These are phyloP conservation scores for Gadopsis bispinosus DNA, from an alignment of 2,797 vertebrate genomes.

Conservation along the genomic window DNA sequence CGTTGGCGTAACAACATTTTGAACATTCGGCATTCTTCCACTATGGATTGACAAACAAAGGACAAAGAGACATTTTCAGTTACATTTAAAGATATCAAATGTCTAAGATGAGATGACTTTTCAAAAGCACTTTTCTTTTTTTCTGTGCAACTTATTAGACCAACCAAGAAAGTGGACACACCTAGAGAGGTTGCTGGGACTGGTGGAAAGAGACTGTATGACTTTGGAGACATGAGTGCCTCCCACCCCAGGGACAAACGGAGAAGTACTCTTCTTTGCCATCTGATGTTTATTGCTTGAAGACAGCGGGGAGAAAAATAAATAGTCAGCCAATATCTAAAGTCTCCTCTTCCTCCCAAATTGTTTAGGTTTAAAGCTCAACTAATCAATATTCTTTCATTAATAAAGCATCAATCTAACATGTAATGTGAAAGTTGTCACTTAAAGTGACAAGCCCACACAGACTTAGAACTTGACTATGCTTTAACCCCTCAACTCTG, in stretches of 20 bases:
- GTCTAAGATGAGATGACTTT: background rate
- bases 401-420: background rate
- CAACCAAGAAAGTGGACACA: constrained; percentile 45
- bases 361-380: background rate
- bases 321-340: background rate
- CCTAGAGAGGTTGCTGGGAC: constrained; percentile 54
- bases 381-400: background rate
- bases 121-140: background rate
- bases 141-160: background rate
- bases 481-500: too few relatives aligned
- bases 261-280: constrained; percentile 97
- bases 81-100: background rate
- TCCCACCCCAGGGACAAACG: constrained; percentile 82
- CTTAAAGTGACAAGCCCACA: background rate
- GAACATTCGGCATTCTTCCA: constrained; percentile 20
- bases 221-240: constrained; percentile 79
- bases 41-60: constrained; percentile 39
- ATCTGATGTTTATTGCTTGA: constrained; percentile 90
- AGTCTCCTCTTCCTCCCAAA: background rate
- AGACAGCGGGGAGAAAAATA: constrained; percentile 37
- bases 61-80: background rate
- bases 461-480: background rate
- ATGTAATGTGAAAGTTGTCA: background rate
- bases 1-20: constrained; percentile 28
- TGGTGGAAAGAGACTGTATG: constrained; percentile 63